Conservation (phyloP, 2,797 vertebrate genomes). For the Paguma larvata region DNA sequence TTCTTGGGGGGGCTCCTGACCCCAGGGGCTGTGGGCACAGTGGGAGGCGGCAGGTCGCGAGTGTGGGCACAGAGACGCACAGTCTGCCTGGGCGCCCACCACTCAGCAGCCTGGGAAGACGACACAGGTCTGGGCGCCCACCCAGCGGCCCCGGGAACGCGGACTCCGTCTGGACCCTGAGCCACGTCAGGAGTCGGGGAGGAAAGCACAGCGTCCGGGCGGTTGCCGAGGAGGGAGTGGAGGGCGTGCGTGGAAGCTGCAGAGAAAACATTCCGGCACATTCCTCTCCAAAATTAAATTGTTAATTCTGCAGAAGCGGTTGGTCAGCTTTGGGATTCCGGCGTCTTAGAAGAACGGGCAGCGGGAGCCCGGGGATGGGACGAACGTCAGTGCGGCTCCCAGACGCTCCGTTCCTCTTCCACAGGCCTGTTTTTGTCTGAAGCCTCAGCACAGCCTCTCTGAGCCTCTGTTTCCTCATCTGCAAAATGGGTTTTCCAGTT, state of each 20-base stretch:
- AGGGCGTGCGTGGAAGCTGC: no score
- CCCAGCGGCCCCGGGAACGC: no score
- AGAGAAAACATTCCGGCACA: background rate
- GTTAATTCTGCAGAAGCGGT: background rate
- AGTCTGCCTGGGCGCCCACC: background rate
- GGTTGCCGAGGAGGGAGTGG: background rate
- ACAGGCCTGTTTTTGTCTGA: background rate
- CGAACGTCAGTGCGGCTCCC: background rate
- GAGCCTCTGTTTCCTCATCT: background rate
- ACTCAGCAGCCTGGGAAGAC: background rate
- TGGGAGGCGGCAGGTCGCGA: background rate
- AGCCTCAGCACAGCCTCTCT: background rate
- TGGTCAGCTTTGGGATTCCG: background rate
- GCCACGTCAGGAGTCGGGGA: background rate
- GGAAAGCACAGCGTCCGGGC: background rate
- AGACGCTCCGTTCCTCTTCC: background rate
- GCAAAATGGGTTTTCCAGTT: background rate
- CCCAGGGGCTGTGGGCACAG: rapidly evolving
- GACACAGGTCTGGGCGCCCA: background rate
- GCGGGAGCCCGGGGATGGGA: background rate
- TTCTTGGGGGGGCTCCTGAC: background rate
- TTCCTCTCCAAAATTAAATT: conserved; percentile 35
- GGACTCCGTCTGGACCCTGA: rapidly evolving
- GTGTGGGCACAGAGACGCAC: background rate
- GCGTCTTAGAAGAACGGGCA: background rate